Conservation (phyloP, 1,140 invertebrate genomes). For the Lordiphosa mommai region DNA sequence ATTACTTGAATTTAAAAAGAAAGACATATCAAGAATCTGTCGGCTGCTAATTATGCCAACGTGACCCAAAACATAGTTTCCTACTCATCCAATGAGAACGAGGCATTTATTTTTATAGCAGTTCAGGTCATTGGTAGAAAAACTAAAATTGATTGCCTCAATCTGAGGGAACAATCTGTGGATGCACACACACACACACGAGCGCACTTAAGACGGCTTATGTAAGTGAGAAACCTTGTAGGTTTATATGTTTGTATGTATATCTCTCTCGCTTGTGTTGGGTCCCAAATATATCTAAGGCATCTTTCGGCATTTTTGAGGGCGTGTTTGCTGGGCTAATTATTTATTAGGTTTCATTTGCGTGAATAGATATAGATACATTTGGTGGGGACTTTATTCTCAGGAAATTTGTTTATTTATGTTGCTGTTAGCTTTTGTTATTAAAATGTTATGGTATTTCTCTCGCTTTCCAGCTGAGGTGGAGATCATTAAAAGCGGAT, state of each 20-base stretch:
- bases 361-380: slow-evolving; percentile 61
- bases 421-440: slow-evolving; percentile 65
- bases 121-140: slow-evolving; percentile 60
- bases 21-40: slow-evolving; percentile 1
- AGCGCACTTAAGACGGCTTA: not conserved
- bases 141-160: slow-evolving; percentile 68
- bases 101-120: slow-evolving; percentile 54
- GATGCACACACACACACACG: slow-evolving; percentile 15
- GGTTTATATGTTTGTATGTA: slow-evolving; percentile 33
- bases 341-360: slow-evolving; percentile 55
- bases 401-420: slow-evolving; percentile 72
- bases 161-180: slow-evolving; percentile 56
- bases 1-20: not conserved
- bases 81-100: slow-evolving; percentile 49
- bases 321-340: slow-evolving; percentile 62
- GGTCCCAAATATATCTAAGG: slow-evolving; percentile 33
- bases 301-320: slow-evolving; percentile 49
- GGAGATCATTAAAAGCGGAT: slow-evolving; percentile 37
- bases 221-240: slow-evolving; percentile 73
- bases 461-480: slow-evolving; percentile 67
- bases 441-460: slow-evolving; percentile 77
- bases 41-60: slow-evolving; percentile 2
- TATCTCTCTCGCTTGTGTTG: slow-evolving; percentile 17
- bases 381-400: slow-evolving; percentile 43
- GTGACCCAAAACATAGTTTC: slow-evolving; percentile 1